Percentiles rank a stretch among this genome's conserved stretches.
These are phyloP conservation scores for Spongilla lacustris DNA, from an alignment of 37 sponge, comb jelly and placozoan species.

Conservation along the genomic window DNA sequence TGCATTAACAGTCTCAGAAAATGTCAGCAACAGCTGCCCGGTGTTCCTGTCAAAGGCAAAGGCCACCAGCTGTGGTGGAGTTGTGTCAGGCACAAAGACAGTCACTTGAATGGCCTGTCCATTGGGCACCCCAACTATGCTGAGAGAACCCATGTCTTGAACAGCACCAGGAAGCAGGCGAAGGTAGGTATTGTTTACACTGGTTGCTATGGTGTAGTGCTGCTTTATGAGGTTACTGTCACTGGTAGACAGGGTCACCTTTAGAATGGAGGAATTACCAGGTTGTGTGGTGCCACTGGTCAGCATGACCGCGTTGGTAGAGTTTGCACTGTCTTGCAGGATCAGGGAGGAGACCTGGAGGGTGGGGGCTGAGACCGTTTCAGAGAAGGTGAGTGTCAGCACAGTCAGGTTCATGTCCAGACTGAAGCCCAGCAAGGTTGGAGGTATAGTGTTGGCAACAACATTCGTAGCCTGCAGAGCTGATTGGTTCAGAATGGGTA, in stretches of 20 bases:
- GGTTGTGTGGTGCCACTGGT: conserved; percentile 23
- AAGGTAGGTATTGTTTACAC: conserved; percentile 48
- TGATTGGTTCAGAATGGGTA: conserved; percentile 22
- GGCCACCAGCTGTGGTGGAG: conserved; percentile 47
- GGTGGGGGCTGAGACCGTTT: conserved; percentile 67
- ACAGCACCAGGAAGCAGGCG: conserved; percentile 32
- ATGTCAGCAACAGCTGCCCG: conserved; percentile 58
- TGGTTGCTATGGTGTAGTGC: conserved; percentile 56
- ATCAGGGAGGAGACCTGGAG: conserved; percentile 41
- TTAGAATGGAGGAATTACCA: conserved; percentile 59
- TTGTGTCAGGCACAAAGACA: conserved; percentile 40
- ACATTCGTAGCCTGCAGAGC: conserved; percentile 30
- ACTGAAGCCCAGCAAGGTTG: conserved; percentile 59
- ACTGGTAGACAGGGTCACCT: conserved; percentile 32
- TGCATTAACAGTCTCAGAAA: conserved; percentile 78
- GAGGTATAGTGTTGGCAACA: conserved; percentile 47
- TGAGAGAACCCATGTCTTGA: conserved; percentile 63
- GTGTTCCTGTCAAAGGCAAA: conserved; percentile 77
- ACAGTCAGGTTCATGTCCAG: conserved; percentile 69
- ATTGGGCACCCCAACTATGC: conserved; percentile 32
- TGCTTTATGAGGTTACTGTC: conserved; percentile 74
- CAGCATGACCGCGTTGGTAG: conserved; percentile 37
- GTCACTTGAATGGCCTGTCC: conserved; percentile 49
- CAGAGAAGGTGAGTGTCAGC: conserved; percentile 64
- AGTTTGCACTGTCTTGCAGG: conserved; percentile 58